Percentiles rank a stretch among this genome's conserved stretches.
Evolutionary conservation across 2,888 invertebrate genomes (phyloP).

Genomic region (Heliconius cydno): DNA sequence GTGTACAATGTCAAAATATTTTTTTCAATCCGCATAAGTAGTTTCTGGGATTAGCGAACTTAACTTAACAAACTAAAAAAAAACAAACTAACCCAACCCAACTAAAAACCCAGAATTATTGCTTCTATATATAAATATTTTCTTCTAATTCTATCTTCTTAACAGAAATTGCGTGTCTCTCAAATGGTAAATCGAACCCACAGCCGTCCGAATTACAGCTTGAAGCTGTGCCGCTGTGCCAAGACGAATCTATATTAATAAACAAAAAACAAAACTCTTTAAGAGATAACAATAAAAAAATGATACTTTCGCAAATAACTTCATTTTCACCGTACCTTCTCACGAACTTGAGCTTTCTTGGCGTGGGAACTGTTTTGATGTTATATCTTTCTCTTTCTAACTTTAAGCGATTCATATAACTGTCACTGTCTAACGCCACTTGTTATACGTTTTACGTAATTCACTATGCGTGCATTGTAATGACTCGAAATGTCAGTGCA

Average conservation of each 20-base stretch:
- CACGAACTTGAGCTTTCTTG: conserved; percentile 65
- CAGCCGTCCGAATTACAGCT: not conserved
- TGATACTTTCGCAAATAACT: conserved; percentile 45
- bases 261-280: not conserved
- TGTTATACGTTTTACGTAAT: conserved; percentile 35
- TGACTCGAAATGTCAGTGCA: conserved; percentile 17
- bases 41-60: not conserved
- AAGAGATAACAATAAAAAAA: conserved; percentile 21
- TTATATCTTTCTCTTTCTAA: conserved; percentile 15
- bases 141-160: too few relatives aligned
- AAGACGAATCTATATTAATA: not conserved
- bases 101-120: not conserved
- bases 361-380: conserved; percentile 41
- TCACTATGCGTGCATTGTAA: conserved; percentile 28
- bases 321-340: conserved; percentile 54
- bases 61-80: not conserved
- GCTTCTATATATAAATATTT: too few relatives aligned
- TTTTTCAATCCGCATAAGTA: not conserved
- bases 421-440: conserved; percentile 22
- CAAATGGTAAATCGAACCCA: not conserved
- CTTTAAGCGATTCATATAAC: not conserved
- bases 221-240: too few relatives aligned
- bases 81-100: too few relatives aligned
- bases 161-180: too few relatives aligned
- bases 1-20: not conserved